phyloP scores from a whole-genome alignment of 2,113 vertebrate genomes.

The Entomyzon cyanotis region DNA sequence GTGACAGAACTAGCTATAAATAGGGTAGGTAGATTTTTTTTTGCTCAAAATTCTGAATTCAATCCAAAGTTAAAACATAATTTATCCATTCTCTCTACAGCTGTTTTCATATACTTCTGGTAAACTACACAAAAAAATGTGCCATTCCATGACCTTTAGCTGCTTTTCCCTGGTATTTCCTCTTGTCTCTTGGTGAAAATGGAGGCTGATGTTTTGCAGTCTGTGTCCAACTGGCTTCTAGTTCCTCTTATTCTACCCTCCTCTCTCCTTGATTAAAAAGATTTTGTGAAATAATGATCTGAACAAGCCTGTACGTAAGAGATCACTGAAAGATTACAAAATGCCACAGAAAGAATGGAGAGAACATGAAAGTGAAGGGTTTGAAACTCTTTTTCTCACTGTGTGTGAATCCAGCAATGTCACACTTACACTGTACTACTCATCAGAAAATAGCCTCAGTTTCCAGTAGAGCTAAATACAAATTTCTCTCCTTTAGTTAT shows the following conservation, averaged over 20 bases:
- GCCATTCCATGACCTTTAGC: slow-evolving; percentile 36
- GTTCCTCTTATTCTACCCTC: neutral
- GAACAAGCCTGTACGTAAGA: neutral
- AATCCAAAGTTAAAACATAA: slow-evolving; percentile 31
- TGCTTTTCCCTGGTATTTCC: slow-evolving; percentile 49
- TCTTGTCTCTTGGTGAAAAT: slow-evolving; percentile 30
- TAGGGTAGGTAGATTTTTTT: slow-evolving; percentile 31
- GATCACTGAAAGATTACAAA: neutral
- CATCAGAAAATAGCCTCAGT: neutral
- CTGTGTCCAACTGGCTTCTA: neutral
- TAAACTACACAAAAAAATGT: slow-evolving; percentile 3
- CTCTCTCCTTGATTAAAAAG: neutral
- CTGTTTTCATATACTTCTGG: slow-evolving; percentile 37
- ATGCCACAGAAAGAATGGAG: neutral
- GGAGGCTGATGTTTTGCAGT: slow-evolving; percentile 4
- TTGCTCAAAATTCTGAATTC: slow-evolving; percentile 11
- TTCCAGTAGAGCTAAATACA: neutral
- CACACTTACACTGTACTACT: neutral
- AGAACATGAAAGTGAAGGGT: neutral
- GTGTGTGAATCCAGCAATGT: neutral
- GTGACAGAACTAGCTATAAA: slow-evolving; percentile 33
- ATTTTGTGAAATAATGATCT: neutral
- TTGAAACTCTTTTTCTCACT: neutral
- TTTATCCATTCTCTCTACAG: slow-evolving; percentile 16
- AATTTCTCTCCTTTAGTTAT: neutral